Evolutionary conservation across 2,888 invertebrate genomes (phyloP), one percentile per base, ranked within the genome.

Genomic region (Diachrysia chrysitis): DNA sequence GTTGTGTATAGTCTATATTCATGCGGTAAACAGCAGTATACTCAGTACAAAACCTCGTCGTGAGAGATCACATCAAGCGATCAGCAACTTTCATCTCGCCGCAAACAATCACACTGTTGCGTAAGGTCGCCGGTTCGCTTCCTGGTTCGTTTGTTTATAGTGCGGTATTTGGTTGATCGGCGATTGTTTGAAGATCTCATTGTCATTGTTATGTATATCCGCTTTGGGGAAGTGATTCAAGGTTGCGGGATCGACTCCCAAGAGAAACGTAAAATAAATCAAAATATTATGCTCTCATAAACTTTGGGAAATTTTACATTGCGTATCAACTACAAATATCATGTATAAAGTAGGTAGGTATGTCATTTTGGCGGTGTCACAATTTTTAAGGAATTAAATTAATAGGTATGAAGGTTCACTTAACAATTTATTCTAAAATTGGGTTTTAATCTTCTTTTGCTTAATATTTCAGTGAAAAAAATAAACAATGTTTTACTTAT

Each of bases 61-160:
- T 69, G 79, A 75, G 78, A 78, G 63, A 64, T 69, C 62, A 46
- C 37, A 42, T 17, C 23, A 19, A 23, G 6, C 54, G 62, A 79
- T 71, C 79, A 58, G 65, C 42, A 6, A 71, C 81, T 81, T 82
- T 82, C 81, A 82, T 82, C 77, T 82, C 63, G 23, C 51, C 42
- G 23, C 46, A 5, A 59, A 73, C 74, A 69, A 63, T 71, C 66
- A 63, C 67, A 29, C 17, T 55, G 71, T 80, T 82, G 77, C 82
- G 74, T 77, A 79, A 82, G 65, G 74, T 74, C 60, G 59, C 53
- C 46, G 23, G 72, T 70, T 79, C 63, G 66, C 63, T 79, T 81
- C 78, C 73, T 77, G 58, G 65, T 82, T 29, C 57, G 63, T 54
- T 37, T 57, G 61, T 37, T 67, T 56, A 29, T 16, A 42, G 58